Evolutionary conservation across 2,888 invertebrate genomes (phyloP).

Genomic region (Corbicula japonica): DNA sequence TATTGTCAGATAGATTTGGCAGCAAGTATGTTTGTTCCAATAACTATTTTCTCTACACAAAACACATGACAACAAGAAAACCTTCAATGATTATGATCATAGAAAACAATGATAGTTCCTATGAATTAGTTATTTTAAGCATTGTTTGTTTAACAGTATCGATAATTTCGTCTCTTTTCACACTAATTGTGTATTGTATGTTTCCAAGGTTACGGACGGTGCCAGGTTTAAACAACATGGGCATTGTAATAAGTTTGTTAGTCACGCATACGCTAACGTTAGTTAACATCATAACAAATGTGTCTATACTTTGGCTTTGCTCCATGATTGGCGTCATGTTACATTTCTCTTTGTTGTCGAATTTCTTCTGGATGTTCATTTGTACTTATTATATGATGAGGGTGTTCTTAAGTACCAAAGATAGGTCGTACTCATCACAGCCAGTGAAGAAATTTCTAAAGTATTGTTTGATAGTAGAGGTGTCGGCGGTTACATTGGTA

Average conservation of each 20-base stretch:
- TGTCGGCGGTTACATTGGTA: constrained; percentile 15
- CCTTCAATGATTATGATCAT: no score
- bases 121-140: constrained; percentile 13
- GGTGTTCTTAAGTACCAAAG: constrained; percentile 44
- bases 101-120: not conserved
- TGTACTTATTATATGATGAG: constrained; percentile 57
- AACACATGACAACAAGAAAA: not conserved
- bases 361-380: constrained; percentile 39
- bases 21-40: constrained; percentile 2
- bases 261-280: constrained; percentile 23
- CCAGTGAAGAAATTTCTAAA: constrained; percentile 19
- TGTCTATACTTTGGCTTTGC: constrained; percentile 14
- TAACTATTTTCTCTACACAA: constrained; percentile 7
- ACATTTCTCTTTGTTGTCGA: constrained; percentile 30
- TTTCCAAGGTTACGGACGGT: constrained; percentile 33
- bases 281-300: constrained; percentile 8
- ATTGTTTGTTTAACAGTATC: constrained; percentile 35
- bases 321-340: constrained; percentile 28
- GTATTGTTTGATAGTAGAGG: constrained; percentile 16
- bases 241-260: constrained; percentile 12
- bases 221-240: constrained; percentile 49
- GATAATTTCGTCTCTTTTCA: constrained; percentile 21
- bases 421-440: constrained; percentile 5
- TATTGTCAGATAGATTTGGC: no score
- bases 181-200: constrained; percentile 27